phyloP scores from a whole-genome alignment of 2,113 vertebrate genomes.

The Steatornis caripensis region DNA sequence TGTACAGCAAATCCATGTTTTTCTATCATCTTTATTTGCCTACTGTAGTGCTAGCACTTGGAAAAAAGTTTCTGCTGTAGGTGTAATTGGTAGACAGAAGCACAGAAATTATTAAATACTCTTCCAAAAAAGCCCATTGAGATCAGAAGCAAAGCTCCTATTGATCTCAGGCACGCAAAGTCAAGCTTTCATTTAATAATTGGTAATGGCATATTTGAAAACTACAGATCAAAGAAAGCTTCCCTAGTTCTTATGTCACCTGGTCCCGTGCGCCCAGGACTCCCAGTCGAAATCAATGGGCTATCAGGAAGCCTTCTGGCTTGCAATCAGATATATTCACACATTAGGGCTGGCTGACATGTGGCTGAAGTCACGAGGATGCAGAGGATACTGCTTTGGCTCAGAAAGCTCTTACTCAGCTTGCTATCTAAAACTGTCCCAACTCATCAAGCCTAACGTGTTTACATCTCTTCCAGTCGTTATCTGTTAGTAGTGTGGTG shows the following conservation, averaged over 20 bases:
- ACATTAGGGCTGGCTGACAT: not conserved
- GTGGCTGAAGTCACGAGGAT: conserved; percentile 1
- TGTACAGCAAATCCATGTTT: not conserved
- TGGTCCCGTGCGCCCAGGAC: not conserved
- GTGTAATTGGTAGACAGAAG: not conserved
- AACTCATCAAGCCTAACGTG: conserved; percentile 38
- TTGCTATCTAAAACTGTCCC: conserved; percentile 58
- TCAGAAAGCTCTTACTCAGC: conserved; percentile 20
- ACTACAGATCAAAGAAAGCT: not conserved
- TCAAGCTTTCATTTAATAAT: not conserved
- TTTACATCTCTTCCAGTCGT: conserved; percentile 54
- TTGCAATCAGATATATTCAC: not conserved
- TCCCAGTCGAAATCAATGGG: not conserved
- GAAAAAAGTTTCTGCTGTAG: not conserved
- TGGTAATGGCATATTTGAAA: not conserved
- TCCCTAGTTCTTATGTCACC: not conserved
- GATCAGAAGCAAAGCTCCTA: not conserved
- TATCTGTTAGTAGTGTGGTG: conserved; percentile 39
- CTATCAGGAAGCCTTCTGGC: not conserved
- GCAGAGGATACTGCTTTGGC: not conserved
- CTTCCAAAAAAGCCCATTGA: not conserved
- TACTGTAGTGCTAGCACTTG: not conserved
- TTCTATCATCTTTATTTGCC: not conserved
- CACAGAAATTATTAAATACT: not conserved
- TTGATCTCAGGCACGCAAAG: not conserved